A percentile compares a stretch with the other conserved stretches of the same genome.
Conservation (phyloP, 2,113 vertebrate genomes). For the Mobula hypostoma region DNA sequence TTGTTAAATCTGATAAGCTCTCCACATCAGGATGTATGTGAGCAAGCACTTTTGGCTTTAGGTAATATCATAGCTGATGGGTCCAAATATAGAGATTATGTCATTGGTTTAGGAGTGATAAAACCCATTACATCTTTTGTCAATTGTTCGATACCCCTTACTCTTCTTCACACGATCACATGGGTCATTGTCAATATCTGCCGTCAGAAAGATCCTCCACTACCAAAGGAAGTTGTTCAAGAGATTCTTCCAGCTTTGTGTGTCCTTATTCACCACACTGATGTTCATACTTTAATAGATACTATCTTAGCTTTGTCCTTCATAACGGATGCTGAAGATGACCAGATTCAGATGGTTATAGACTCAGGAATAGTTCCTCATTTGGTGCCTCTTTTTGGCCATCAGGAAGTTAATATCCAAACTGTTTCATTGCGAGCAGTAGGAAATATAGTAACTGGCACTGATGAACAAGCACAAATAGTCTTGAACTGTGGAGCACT, state of each 20-base stretch:
- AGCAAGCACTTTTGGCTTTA: constrained; percentile 37
- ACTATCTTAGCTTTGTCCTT: constrained; percentile 97
- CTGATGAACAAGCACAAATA: constrained; percentile 97
- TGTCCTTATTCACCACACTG: constrained; percentile 92
- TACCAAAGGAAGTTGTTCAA: constrained; percentile 95
- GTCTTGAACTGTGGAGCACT: constrained; percentile 95
- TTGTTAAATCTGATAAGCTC: constrained; percentile 33
- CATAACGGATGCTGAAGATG: constrained; percentile 93
- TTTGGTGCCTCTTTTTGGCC: constrained; percentile 92
- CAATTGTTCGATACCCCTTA: constrained; percentile 96
- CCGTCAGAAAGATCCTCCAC: constrained; percentile 95
- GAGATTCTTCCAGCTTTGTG: constrained; percentile 97
- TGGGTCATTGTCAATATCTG: constrained; percentile 99
- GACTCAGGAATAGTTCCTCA: constrained; percentile 92
- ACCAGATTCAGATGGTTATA: constrained; percentile 99
- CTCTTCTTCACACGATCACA: constrained; percentile 95
- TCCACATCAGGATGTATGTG: constrained; percentile 36
- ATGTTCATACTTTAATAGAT: constrained; percentile 96
- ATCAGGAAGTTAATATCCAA: constrained; percentile 99
- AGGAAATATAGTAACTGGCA: constrained; percentile 96
- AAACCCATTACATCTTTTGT: constrained; percentile 95
- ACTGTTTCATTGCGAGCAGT: constrained; percentile 90
- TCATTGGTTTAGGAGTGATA: constrained; percentile 92
- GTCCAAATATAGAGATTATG: constrained; percentile 94
- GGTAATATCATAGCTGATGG: constrained; percentile 59